Percentiles rank a stretch among this genome's conserved stretches.
These are phyloP conservation scores for Clarias batrachus DNA, from an alignment of 2,113 vertebrate genomes.

Conservation along the genomic window DNA sequence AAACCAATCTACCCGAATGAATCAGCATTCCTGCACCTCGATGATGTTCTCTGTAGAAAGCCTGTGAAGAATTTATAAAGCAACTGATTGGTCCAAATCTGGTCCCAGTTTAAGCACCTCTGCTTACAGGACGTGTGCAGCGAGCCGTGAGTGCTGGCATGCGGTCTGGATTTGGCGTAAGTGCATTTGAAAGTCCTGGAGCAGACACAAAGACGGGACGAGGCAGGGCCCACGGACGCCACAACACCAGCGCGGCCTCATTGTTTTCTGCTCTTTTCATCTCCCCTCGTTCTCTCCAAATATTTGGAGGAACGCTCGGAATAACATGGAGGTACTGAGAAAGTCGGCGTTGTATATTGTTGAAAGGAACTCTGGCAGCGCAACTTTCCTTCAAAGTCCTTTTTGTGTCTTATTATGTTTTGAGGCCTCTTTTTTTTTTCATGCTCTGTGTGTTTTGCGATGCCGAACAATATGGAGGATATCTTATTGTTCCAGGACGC, in stretches of 20 bases:
- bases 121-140: conserved; percentile 7
- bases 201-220: conserved; percentile 69
- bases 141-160: conserved; percentile 13
- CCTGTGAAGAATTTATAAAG: not conserved
- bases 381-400: conserved; percentile 74
- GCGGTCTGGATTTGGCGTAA: conserved; percentile 29
- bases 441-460: conserved; percentile 61
- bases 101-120: conserved; percentile 22
- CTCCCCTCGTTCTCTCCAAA: conserved; percentile 77
- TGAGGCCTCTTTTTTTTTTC: conserved; percentile 69
- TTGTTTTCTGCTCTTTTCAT: conserved; percentile 77
- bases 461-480: conserved; percentile 71
- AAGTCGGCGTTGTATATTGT: conserved; percentile 77
- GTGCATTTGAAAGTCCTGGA: conserved; percentile 45
- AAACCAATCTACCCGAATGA: not conserved
- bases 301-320: conserved; percentile 75
- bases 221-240: conserved; percentile 70
- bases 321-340: conserved; percentile 76
- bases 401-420: conserved; percentile 71
- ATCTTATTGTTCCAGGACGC: conserved; percentile 75
- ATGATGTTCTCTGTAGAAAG: not conserved
- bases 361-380: conserved; percentile 74
- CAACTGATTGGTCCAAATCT: not conserved
- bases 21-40: not conserved
- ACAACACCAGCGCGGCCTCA: conserved; percentile 72